phyloP scores from a whole-genome alignment of 2,888 invertebrate species.

The Linnaemya tessellans region DNA sequence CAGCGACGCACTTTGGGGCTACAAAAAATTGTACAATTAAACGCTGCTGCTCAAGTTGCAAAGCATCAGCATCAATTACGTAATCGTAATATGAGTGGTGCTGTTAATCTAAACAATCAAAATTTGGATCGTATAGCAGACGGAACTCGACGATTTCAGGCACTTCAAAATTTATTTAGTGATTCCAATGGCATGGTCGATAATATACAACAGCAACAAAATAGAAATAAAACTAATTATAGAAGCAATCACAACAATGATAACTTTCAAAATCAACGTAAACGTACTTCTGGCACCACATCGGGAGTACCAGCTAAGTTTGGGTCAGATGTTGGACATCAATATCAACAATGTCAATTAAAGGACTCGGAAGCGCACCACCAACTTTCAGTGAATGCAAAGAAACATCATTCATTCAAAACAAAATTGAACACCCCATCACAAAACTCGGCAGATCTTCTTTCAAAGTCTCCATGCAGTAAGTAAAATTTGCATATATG shows the following conservation, averaged over 20 bases:
- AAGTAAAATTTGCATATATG: conserved; percentile 70
- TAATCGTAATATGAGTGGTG: conserved; percentile 66
- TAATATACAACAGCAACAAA: conserved; percentile 69
- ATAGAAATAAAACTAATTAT: conserved; percentile 46
- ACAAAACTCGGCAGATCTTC: conserved; percentile 66
- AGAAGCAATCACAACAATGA: conserved; percentile 65
- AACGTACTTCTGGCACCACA: conserved; percentile 50
- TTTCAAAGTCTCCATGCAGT: conserved; percentile 73
- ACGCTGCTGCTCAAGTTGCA: conserved; percentile 73
- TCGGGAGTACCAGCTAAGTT: conserved; percentile 55
- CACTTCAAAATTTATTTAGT: conserved; percentile 73
- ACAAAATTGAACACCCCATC: conserved; percentile 72
- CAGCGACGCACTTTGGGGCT: conserved; percentile 76
- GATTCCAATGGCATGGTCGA: conserved; percentile 72
- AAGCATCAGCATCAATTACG: conserved; percentile 68
- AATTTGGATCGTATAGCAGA: conserved; percentile 22
- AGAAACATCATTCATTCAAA: conserved; percentile 35
- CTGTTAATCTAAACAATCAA: conserved; percentile 32
- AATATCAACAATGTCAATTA: conserved; percentile 57
- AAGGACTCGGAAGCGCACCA: conserved; percentile 41
- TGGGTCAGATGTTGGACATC: conserved; percentile 51
- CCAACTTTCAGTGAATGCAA: conserved; percentile 41
- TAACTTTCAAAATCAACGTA: conserved; percentile 60
- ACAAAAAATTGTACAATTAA: conserved; percentile 79
- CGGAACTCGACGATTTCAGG: conserved; percentile 74